These are phyloP conservation scores for Silurus asotus DNA, from an alignment of 2,113 vertebrate species.

Conservation along the genomic window DNA sequence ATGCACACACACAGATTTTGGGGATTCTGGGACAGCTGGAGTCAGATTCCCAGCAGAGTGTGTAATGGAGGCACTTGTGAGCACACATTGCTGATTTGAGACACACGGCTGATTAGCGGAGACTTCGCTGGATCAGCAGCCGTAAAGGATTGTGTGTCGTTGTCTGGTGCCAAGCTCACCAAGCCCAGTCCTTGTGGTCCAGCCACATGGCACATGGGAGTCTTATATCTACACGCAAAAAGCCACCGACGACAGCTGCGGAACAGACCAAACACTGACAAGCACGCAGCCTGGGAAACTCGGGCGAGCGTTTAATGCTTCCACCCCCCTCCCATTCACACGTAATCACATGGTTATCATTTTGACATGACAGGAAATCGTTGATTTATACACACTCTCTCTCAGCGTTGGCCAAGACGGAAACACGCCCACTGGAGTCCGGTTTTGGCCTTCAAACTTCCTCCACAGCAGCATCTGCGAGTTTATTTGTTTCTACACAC, in stretches of 20 bases:
- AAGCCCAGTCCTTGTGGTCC: conserved; percentile 1
- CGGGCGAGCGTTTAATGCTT: conserved; percentile 23
- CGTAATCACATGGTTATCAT: conserved; percentile 17
- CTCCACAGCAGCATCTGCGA: conserved; percentile 56
- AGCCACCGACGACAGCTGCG: conserved; percentile 41
- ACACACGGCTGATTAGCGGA: conserved; percentile 21
- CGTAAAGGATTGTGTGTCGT: conserved; percentile 2
- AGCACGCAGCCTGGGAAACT: conserved; percentile 36
- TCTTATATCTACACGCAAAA: conserved; percentile 21
- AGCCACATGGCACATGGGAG: background rate
- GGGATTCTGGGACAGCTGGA: conserved; percentile 25
- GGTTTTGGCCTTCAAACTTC: conserved; percentile 47
- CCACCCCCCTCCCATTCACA: background rate
- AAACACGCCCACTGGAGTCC: conserved; percentile 28
- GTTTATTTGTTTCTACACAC: conserved; percentile 58
- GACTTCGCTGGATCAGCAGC: background rate
- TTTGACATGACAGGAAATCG: conserved; percentile 43
- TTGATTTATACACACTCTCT: conserved; percentile 39
- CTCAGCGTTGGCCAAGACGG: conserved; percentile 15
- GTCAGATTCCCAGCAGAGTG: background rate
- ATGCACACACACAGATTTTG: background rate
- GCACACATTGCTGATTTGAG: conserved; percentile 36
- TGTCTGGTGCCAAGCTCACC: conserved; percentile 10
- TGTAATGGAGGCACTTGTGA: conserved; percentile 6
- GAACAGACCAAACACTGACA: conserved; percentile 37